A percentile compares a stretch with the other conserved stretches of the same genome.
These are phyloP conservation scores for Ceryle rudis DNA, from an alignment of 2,797 vertebrate species.

Conservation along the genomic window DNA sequence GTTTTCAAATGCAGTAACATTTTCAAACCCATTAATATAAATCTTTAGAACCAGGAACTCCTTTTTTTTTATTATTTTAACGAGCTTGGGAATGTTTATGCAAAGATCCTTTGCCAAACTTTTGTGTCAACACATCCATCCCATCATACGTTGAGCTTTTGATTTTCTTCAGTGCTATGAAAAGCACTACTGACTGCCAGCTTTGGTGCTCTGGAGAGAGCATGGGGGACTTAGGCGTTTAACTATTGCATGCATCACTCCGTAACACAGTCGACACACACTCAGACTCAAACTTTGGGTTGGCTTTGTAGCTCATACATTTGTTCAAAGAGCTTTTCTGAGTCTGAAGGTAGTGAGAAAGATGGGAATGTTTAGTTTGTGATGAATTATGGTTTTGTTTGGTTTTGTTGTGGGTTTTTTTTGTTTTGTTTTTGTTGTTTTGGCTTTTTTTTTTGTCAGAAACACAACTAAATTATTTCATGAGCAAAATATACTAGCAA, in stretches of 20 bases:
- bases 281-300: background rate
- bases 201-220: background rate
- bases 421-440: no score
- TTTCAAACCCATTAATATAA: no score
- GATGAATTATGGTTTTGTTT: background rate
- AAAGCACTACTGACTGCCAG: background rate
- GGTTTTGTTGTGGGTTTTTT: no score
- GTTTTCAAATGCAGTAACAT: background rate
- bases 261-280: fast-evolving
- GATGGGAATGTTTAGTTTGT: background rate
- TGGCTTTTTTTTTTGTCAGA: background rate
- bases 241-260: background rate
- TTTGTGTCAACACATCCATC: background rate
- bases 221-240: background rate
- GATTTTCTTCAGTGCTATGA: fast-evolving
- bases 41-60: background rate
- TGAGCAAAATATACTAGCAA: background rate
- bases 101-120: background rate
- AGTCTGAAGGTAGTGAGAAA: background rate
- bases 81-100: background rate
- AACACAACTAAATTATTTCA: background rate
- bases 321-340: background rate
- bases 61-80: background rate
- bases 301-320: background rate
- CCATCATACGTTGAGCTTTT: fast-evolving